These are phyloP conservation scores for Orbicella faveolata DNA, from an alignment of 64 coral and sea anemone species.

Conservation along the genomic window DNA sequence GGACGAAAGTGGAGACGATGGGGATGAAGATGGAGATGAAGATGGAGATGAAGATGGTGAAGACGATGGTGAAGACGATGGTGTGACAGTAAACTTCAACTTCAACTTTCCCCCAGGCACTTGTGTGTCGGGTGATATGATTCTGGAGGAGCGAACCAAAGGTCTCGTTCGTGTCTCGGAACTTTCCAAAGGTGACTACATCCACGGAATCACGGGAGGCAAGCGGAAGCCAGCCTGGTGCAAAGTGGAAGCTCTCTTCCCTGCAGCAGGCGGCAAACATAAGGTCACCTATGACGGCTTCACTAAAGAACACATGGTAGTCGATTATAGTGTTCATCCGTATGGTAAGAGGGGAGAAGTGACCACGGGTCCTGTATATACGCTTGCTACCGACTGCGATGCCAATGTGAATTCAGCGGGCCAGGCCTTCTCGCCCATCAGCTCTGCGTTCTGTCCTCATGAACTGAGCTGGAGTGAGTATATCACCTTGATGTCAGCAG, in stretches of 20 bases:
- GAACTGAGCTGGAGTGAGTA: slow-evolving; percentile 38
- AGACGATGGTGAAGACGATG: too few relatives aligned
- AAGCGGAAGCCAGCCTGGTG: slow-evolving; percentile 20
- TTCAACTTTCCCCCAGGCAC: too few relatives aligned
- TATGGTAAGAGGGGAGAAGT: slow-evolving; percentile 12
- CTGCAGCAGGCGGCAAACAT: neutral
- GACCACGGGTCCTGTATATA: neutral
- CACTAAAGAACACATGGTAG: slow-evolving; percentile 27
- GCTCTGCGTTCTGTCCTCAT: slow-evolving; percentile 36
- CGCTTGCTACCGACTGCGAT: slow-evolving; percentile 46
- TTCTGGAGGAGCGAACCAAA: slow-evolving; percentile 14
- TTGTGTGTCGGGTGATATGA: slow-evolving; percentile 35
- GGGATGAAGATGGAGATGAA: neutral
- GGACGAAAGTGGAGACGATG: neutral
- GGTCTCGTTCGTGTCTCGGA: slow-evolving; percentile 44
- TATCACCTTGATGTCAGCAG: slow-evolving; percentile 9
- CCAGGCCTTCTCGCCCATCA: slow-evolving; percentile 36
- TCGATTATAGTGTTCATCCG: neutral
- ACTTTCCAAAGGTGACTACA: slow-evolving; percentile 24
- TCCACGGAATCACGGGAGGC: slow-evolving; percentile 19
- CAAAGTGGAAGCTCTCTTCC: slow-evolving; percentile 26
- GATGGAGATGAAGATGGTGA: too few relatives aligned
- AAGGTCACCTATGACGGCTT: slow-evolving; percentile 30
- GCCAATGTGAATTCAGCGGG: slow-evolving; percentile 37
- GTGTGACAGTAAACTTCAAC: too few relatives aligned